phyloP scores from a whole-genome alignment of 2,888 invertebrate species.

The Mesochorus sp. region DNA sequence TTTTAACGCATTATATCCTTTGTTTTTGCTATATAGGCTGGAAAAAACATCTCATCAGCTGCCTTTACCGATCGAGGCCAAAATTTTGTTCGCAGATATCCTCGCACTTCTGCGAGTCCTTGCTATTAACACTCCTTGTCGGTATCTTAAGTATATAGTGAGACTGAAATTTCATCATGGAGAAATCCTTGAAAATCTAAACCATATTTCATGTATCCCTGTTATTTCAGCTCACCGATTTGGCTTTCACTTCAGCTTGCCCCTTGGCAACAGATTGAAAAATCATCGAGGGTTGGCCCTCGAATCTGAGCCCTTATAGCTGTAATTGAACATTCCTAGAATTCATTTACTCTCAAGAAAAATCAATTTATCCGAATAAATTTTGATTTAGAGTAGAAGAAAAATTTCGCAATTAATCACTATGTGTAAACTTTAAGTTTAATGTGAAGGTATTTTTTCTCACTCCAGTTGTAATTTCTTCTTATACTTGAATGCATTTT shows the following conservation, averaged over 20 bases:
- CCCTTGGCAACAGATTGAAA: conserved; percentile 60
- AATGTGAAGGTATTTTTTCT: too few species aligned
- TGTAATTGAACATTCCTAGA: too few species aligned
- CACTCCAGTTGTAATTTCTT: too few species aligned
- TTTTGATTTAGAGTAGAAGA: too few species aligned
- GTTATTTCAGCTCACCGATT: conserved; percentile 70
- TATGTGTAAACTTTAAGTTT: too few species aligned
- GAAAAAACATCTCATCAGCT: not conserved
- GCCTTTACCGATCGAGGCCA: conserved; percentile 6
- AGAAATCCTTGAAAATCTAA: conserved; percentile 57
- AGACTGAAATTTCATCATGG: conserved; percentile 26
- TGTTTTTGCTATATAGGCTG: not conserved
- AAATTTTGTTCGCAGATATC: conserved; percentile 12
- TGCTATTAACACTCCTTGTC: conserved; percentile 24
- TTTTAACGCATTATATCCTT: too few species aligned
- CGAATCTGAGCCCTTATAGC: conserved; percentile 16
- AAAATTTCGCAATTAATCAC: too few species aligned
- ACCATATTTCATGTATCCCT: conserved; percentile 68
- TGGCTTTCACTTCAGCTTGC: conserved; percentile 72
- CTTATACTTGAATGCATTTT: too few species aligned
- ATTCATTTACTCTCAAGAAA: too few species aligned
- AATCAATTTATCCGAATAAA: too few species aligned
- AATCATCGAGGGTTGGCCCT: conserved; percentile 25
- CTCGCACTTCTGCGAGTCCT: not conserved
- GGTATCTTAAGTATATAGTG: not conserved